Evolutionary conservation across 1,140 invertebrate genomes (phyloP), one percentile per base, ranked within the genome.

Genomic region (Aradophagus sp.): DNA sequence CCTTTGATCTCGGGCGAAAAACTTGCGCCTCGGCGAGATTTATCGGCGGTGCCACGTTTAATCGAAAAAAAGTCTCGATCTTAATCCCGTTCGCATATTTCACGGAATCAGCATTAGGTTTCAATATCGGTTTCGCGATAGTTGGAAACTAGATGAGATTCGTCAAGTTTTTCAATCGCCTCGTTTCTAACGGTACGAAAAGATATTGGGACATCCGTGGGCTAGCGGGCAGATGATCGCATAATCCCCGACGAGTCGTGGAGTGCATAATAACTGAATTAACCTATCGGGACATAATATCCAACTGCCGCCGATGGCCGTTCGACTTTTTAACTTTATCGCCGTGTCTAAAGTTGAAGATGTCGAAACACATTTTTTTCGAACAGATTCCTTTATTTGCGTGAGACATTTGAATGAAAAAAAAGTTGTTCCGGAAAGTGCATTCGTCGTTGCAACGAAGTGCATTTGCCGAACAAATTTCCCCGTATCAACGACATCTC

Each of bases 231-330:
- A 65, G 70, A 75, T 73, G 62, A 44, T 72, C 67, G 47, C 52
- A 34, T 68, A 73, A 76, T 74, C 59, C 35, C 14, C 16, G 32
- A 14, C 41, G 42, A 32, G 20, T 45, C 61, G 45, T 70, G 59
- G 32, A 73, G 62, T 63, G 72, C 65, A 73, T 74, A 77, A 77
- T 77, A 73, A 74, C 65, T 44, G 56, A 74, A 74, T 74, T 74
- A 77, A 74, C 72, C 72, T 77, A 74, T 77, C 66, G 73, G 58
- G 66, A 76, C 61, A 73, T 73, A 75, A 75, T 75, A 61, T 61
- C 42, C 47, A 62, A 20, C 53, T 50, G 38, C 58, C 52, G 19
- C 42, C 44, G 67, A 72, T 44, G 66, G 65, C 36, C 41, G 61
- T 70, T 75, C 50, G 67, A 70, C 61, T 73, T 68, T 63, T 56